A percentile compares a stretch with the other conserved stretches of the same genome.
phyloP scores from a whole-genome alignment of 2,888 invertebrate genomes.

The Nowickia ferox region DNA sequence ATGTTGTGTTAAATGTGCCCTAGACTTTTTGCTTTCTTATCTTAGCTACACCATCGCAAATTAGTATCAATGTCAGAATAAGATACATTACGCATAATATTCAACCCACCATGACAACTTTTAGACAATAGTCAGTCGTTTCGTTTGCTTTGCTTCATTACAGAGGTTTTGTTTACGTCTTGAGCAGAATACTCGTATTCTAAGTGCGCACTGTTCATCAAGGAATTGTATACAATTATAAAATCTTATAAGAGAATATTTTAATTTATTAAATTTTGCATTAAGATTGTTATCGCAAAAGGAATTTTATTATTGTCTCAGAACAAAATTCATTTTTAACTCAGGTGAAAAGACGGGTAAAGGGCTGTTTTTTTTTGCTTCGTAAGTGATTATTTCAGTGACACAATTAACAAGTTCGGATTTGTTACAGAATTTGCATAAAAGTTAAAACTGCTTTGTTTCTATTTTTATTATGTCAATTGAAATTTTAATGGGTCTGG shows the following conservation, averaged over 20 bases:
- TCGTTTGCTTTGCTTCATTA: slow-evolving; percentile 6
- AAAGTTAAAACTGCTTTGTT: no score
- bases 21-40: slow-evolving; percentile 47
- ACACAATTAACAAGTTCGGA: not conserved
- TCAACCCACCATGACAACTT: not conserved
- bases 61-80: slow-evolving; percentile 60
- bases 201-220: slow-evolving; percentile 4
- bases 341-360: not conserved
- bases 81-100: slow-evolving; percentile 17
- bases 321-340: not conserved
- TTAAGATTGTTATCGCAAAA: slow-evolving; percentile 21
- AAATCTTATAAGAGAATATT: slow-evolving; percentile 34
- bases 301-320: slow-evolving; percentile 40
- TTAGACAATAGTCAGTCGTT: slow-evolving; percentile 12
- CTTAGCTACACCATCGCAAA: slow-evolving; percentile 59
- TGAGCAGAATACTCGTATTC: slow-evolving; percentile 26
- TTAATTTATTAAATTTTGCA: slow-evolving; percentile 24
- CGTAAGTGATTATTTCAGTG: not conserved
- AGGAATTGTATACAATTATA: no score
- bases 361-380: not conserved
- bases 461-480: no score
- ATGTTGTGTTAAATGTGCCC: slow-evolving; percentile 57
- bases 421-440: no score
- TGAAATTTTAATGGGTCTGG: no score
- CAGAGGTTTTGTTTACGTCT: slow-evolving; percentile 12